These are phyloP conservation scores for Cynopterus brachyotis DNA, from an alignment of 2,113 vertebrate species.

Conservation along the genomic window DNA sequence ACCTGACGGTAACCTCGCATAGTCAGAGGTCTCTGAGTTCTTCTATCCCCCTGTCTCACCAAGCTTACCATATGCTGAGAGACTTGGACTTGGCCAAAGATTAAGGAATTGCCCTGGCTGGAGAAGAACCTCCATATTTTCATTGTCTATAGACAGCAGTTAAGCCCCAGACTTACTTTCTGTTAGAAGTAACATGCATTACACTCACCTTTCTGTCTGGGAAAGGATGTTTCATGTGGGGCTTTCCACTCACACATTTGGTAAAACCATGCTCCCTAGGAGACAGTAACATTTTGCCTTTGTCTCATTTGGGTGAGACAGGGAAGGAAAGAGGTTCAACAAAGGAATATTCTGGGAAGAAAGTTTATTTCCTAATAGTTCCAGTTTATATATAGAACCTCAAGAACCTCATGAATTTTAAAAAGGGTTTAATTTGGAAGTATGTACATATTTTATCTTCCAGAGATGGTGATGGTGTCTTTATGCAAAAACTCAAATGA, in stretches of 20 bases:
- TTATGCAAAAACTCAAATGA: slow-evolving; percentile 66
- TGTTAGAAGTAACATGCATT: not conserved
- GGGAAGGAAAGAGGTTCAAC: slow-evolving; percentile 63
- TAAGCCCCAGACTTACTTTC: not conserved
- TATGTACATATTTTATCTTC: slow-evolving; percentile 73
- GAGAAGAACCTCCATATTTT: not conserved
- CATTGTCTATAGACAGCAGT: not conserved
- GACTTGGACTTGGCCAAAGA: not conserved
- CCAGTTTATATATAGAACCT: slow-evolving; percentile 72
- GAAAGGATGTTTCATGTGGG: not conserved
- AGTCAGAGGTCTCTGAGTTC: not conserved
- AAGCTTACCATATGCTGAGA: not conserved
- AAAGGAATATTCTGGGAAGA: slow-evolving; percentile 73
- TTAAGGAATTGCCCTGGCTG: not conserved
- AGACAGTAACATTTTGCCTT: slow-evolving; percentile 60
- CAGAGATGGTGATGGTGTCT: slow-evolving; percentile 56
- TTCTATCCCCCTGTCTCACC: not conserved
- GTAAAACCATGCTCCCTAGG: not conserved
- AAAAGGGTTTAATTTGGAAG: slow-evolving; percentile 72
- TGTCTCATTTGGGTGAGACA: slow-evolving; percentile 56
- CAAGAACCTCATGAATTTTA: slow-evolving; percentile 74
- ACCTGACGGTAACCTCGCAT: not conserved
- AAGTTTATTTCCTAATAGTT: slow-evolving; percentile 73
- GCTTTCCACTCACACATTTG: slow-evolving; percentile 25
- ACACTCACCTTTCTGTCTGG: not conserved